Evolutionary conservation across 2,113 vertebrate genomes (phyloP).

Genomic region (Paradoxurus hermaphroditus): DNA sequence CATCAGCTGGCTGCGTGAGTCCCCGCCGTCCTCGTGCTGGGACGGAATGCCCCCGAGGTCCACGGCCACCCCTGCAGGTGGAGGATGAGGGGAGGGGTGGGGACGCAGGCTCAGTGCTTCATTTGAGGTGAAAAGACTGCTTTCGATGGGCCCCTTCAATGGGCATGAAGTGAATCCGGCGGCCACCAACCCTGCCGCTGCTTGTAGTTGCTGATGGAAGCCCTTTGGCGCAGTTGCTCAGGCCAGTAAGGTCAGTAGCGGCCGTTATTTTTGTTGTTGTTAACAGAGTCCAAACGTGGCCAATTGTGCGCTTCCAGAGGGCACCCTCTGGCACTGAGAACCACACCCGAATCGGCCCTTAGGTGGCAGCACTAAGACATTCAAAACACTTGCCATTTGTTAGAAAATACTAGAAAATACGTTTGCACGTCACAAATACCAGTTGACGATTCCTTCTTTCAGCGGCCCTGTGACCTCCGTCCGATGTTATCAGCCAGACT

Average conservation of each 20-base stretch:
- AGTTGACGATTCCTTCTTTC: accelerated
- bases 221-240: background rate
- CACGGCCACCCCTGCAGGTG: accelerated
- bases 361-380: background rate
- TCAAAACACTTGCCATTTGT: background rate
- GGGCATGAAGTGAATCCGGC: accelerated
- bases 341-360: accelerated
- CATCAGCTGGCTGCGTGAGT: background rate
- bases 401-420: background rate
- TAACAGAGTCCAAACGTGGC: background rate
- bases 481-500: background rate
- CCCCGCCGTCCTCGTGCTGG: background rate
- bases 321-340: background rate
- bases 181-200: accelerated
- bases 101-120: accelerated
- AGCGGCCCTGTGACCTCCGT: background rate
- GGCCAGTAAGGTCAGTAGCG: accelerated
- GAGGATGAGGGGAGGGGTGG: accelerated
- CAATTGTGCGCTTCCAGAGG: accelerated
- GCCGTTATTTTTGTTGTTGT: background rate
- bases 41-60: background rate
- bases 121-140: accelerated
- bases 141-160: accelerated
- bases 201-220: background rate
- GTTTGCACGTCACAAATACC: background rate